phyloP scores from a whole-genome alignment of 2,888 invertebrate genomes.

The Herminia tarsipennalis region DNA sequence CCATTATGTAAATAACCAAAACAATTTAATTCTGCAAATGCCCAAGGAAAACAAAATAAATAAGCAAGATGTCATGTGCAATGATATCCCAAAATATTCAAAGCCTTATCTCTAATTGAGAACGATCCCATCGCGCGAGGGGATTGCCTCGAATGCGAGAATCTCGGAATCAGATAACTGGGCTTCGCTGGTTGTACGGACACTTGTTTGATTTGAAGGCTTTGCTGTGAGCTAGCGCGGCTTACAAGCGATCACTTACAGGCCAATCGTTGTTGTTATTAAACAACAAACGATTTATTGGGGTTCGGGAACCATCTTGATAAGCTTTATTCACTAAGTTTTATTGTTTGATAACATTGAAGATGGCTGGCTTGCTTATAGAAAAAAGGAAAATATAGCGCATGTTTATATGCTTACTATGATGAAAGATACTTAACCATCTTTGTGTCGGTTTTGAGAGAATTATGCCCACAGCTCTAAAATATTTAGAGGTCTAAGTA shows the following conservation, averaged over 20 bases:
- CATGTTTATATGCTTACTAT: no score
- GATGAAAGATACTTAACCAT: no score
- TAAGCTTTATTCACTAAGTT: conserved; percentile 4
- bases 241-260: conserved; percentile 59
- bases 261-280: conserved; percentile 41
- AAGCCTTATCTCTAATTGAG: conserved; percentile 57
- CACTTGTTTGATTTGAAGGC: conserved; percentile 71
- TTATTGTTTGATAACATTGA: no score
- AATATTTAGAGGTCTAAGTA: no score
- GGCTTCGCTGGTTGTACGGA: conserved; percentile 50
- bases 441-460: no score
- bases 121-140: conserved; percentile 46
- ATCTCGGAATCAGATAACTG: conserved; percentile 59
- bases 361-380: no score
- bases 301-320: conserved; percentile 17
- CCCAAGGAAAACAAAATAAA: no score
- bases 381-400: no score
- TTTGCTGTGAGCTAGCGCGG: conserved; percentile 45
- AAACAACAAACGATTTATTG: conserved; percentile 25
- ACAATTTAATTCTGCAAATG: no score
- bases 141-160: conserved; percentile 45
- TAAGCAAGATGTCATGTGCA: no score
- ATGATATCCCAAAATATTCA: conserved; percentile 44
- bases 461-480: no score
- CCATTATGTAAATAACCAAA: no score